Percentiles rank a stretch among this genome's conserved stretches.
phyloP scores from a whole-genome alignment of 2,888 invertebrate species.

The Archips crataeganus region DNA sequence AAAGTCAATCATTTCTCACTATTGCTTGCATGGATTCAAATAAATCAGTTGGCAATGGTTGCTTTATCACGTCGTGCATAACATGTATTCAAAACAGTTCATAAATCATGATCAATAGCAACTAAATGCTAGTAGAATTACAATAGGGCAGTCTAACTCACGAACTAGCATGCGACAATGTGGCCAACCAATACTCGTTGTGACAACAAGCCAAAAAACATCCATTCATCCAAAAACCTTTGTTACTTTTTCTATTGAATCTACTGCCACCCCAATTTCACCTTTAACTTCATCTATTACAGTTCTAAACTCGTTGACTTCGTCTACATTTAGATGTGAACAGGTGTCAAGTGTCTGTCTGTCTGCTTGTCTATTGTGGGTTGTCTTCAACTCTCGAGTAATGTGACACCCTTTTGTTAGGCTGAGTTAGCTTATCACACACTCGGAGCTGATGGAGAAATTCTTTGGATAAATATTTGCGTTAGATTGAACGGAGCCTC shows the following conservation, averaged over 20 bases:
- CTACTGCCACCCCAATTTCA: conserved; percentile 13
- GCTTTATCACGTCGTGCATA: conserved; percentile 29
- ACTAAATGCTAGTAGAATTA: conserved; percentile 36
- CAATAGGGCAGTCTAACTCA: conserved; percentile 36
- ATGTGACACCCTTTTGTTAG: conserved; percentile 41
- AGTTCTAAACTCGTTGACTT: conserved; percentile 14
- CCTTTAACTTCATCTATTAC: conserved; percentile 25
- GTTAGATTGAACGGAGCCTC: background rate
- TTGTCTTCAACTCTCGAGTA: conserved; percentile 38
- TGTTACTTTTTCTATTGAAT: conserved; percentile 34
- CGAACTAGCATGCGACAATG: conserved; percentile 33
- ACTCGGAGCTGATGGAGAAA: conserved; percentile 31
- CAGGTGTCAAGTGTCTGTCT: conserved; percentile 41
- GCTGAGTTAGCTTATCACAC: conserved; percentile 38
- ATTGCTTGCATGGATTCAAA: background rate
- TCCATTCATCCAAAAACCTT: conserved; percentile 35
- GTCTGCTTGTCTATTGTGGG: conserved; percentile 42
- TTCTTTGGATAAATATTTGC: conserved; percentile 33
- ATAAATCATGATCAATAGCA: conserved; percentile 35
- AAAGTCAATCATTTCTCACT: background rate
- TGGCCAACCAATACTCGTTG: conserved; percentile 37
- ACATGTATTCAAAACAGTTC: conserved; percentile 29
- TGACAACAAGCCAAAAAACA: conserved; percentile 42
- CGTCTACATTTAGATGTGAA: conserved; percentile 34
- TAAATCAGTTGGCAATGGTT: conserved; percentile 27